Base-by-base conservation (phyloP, 2,888 invertebrate species). In the Syrphus vitripennis region DNA sequence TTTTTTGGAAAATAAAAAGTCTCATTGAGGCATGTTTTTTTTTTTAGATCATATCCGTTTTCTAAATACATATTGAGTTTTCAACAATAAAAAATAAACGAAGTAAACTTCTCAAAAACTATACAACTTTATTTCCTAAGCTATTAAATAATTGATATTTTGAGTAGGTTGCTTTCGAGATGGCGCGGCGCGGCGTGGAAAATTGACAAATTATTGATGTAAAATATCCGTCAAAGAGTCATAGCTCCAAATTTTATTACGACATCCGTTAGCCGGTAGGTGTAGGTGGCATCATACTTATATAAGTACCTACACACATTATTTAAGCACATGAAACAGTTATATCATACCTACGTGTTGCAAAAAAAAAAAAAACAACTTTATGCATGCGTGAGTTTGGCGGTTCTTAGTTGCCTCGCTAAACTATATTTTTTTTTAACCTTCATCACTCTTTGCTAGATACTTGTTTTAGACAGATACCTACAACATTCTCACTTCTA, bases 351-450 rank as follows among this genome's bases (percentile, higher is more conserved):
- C n/a, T 19, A 50, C 12, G 26, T 72, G 48, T 79, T 83, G 79
- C 83, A 83, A 79, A 83, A 79, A 74, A 53, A 26, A 50, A 50
- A 6, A 50, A 24, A 50, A 31, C 57, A 40, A 65, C 63, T 74
- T 53, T 83, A 79, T 79, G 72, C 83, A 80, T 83, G 80, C 79
- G 79, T 80, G 80, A 74, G 69, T 83, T 77, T 71, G 48, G 70
- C 40, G 40, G 77, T 70, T 78, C 63, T 78, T 12, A 71, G 40
- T 70, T 53, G 37, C 70, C 77, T 70, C 42, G 59, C n/a, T n/a
- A n/a, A n/a, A n/a, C n/a, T n/a, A n/a, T n/a, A n/a, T n/a, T n/a
- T n/a, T n/a, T n/a, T n/a, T n/a, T n/a, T n/a, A n/a, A n/a, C n/a
- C n/a, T n/a, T n/a, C n/a, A n/a, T n/a, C n/a, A n/a, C n/a, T 48